Evolutionary conservation across 2,113 vertebrate species (phyloP).

Genomic region (Machaerirhynchus nigripectus): DNA sequence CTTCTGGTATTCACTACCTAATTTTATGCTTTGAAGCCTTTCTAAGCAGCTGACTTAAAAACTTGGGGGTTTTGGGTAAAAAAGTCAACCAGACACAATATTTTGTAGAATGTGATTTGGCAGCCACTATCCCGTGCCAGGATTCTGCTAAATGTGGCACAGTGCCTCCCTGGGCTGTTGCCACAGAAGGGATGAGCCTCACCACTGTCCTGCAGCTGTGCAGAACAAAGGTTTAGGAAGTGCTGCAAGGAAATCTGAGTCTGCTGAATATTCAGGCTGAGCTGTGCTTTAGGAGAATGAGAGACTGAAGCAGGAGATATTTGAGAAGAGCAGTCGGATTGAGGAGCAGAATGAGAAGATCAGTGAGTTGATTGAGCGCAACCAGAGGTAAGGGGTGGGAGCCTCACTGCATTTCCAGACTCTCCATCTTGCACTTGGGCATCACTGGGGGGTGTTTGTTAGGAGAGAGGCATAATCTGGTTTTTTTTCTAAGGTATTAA

Average conservation of each 20-base stretch:
- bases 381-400: constrained; percentile 85
- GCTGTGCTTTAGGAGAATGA: constrained; percentile 88
- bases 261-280: not conserved
- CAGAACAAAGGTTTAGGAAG: not conserved
- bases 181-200: not conserved
- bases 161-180: accelerated
- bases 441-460: not conserved
- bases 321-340: constrained; percentile 92
- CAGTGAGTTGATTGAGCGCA: constrained; percentile 89
- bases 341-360: constrained; percentile 97
- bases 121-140: not conserved
- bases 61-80: not conserved
- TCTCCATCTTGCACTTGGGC: not conserved
- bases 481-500: not conserved
- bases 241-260: not conserved
- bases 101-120: not conserved
- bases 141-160: not conserved
- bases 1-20: not conserved
- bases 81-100: not conserved
- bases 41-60: not conserved
- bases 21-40: not conserved
- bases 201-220: not conserved
- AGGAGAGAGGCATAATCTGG: not conserved
- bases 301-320: constrained; percentile 92
- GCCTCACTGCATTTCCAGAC: not conserved